Evolutionary conservation across 2,888 invertebrate species (phyloP), one percentile per base, ranked within the genome.

Genomic region (Anaspis maculata): DNA sequence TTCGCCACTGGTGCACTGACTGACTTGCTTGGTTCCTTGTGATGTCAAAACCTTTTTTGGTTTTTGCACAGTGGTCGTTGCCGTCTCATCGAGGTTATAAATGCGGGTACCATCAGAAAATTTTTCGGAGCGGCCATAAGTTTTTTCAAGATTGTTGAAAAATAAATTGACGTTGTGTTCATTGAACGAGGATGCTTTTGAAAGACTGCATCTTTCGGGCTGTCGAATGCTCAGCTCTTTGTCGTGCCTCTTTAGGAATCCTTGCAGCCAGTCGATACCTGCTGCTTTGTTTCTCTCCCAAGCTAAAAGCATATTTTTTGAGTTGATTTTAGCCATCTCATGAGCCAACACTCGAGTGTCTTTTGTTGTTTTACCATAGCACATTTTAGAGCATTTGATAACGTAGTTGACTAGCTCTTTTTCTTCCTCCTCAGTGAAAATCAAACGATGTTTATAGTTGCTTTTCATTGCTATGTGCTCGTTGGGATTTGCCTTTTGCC

Each of bases 181-280:
- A 12, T 37, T 44, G 30, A 45, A 45, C 15, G 39, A 26, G 11
- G 34, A 30, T 4, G 34, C 31, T 34, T 33, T 37, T 12, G 37
- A 27, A 11, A 44, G 27, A 25, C 42, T 42, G 12, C 33, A 41
- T n/a, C 34, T 28, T 34, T 45, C 44, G 6, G 42, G 38, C 22
- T 39, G 32, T 19, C 45, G 27, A 3, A 45, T 32, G 13, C 34
- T 41, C 22, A 45, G 28, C 23, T 30, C 31, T 27, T 13, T 15
- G 27, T 47, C 36, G n/a, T n/a, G n/a, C n/a, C 42, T 30, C 38
- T 41, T 42, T 24, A 47, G 26, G 31, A 47, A 48, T 24, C 34
- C 39, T 11, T 31, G 31, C 13, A 42, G 11, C 44, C 42, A 47
- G 24, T 47, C 44, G 13, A 34, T 24, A 12, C 41, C 38, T 15